Conservation (phyloP, 1,140 invertebrate species). For the Drosophila tropicalis region DNA sequence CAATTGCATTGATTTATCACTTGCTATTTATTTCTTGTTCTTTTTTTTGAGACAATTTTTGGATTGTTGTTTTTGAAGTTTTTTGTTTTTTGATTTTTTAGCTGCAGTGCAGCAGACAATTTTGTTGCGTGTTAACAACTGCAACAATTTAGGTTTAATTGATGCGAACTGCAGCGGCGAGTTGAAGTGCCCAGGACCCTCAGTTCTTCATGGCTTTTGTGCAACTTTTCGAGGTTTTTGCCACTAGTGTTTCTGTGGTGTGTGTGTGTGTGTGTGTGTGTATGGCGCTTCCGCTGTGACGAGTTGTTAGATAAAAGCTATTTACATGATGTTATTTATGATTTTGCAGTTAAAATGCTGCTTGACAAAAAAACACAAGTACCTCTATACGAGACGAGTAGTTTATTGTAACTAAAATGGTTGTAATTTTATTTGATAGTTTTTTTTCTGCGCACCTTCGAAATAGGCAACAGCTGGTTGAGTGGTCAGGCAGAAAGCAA, state of each 20-base stretch:
- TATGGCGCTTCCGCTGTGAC: conserved; percentile 68
- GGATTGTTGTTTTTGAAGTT: conserved; percentile 26
- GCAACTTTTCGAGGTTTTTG: conserved; percentile 63
- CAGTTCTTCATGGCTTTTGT: conserved; percentile 51
- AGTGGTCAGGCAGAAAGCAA: conserved; percentile 27
- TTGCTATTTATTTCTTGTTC: background rate
- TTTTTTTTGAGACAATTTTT: background rate
- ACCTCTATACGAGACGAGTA: conserved; percentile 16
- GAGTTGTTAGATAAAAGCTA: conserved; percentile 81
- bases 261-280: background rate
- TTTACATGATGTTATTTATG: conserved; percentile 82
- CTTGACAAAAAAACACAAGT: conserved; percentile 54
- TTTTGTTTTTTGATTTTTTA: conserved; percentile 58
- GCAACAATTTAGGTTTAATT: conserved; percentile 82
- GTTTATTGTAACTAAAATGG: conserved; percentile 33
- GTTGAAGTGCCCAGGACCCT: conserved; percentile 62
- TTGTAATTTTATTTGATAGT: conserved; percentile 37
- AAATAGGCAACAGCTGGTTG: conserved; percentile 39
- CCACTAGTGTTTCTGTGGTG: conserved; percentile 31
- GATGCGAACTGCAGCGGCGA: conserved; percentile 69
- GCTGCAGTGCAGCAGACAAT: conserved; percentile 78
- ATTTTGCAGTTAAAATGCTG: conserved; percentile 80
- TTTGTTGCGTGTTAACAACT: conserved; percentile 82
- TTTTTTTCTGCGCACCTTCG: conserved; percentile 22
- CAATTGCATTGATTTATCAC: background rate